Conservation (phyloP, 2,113 vertebrate genomes). For the Narcine bancroftii region DNA sequence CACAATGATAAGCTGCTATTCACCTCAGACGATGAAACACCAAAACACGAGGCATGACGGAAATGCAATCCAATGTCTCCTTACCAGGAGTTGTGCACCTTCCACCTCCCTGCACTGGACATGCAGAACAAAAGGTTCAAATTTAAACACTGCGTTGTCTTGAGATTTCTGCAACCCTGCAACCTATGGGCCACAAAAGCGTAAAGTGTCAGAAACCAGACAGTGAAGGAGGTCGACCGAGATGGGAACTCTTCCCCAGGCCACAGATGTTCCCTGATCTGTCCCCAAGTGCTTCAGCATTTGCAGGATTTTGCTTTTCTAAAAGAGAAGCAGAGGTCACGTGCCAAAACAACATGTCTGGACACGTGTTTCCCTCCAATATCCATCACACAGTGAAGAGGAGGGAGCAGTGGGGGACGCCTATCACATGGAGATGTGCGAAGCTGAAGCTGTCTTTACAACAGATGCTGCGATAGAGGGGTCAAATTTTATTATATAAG, state of each 20-base stretch:
- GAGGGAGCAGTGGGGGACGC: neutral
- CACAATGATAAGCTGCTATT: too few relatives aligned
- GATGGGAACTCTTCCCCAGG: too few relatives aligned
- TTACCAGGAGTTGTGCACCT: conserved; percentile 83
- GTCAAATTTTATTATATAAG: too few relatives aligned
- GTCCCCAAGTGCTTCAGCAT: neutral
- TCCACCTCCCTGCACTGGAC: conserved; percentile 71
- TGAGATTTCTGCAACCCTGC: conserved; percentile 53
- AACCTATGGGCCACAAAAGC: conserved; percentile 51
- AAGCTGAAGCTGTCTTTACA: neutral
- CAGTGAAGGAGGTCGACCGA: too few relatives aligned
- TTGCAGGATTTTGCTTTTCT: neutral
- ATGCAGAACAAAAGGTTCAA: conserved; percentile 85
- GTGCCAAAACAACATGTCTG: too few relatives aligned
- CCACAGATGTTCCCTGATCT: neutral
- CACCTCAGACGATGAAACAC: too few relatives aligned
- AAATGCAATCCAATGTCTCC: neutral
- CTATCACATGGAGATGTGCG: neutral
- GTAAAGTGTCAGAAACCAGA: neutral
- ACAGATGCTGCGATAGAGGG: too few relatives aligned
- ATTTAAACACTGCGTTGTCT: conserved; percentile 72
- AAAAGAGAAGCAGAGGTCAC: neutral
- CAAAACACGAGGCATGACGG: too few relatives aligned
- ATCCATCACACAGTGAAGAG: too few relatives aligned
- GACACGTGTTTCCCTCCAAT: too few relatives aligned